Conservation (phyloP, 2,113 vertebrate genomes). For the Nycticryphes semicollaris region DNA sequence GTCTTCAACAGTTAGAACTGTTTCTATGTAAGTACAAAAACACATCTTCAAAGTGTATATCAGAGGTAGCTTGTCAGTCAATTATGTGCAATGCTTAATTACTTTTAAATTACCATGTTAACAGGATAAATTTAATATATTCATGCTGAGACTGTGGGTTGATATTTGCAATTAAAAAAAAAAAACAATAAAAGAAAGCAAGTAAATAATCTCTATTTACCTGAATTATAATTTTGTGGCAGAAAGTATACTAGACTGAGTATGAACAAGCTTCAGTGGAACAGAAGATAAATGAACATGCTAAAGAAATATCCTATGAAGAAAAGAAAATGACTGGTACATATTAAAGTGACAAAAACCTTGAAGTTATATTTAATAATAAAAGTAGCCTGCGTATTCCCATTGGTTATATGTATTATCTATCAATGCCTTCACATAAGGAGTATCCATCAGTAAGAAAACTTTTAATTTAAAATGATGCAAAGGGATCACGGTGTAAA, state of each 20-base stretch:
- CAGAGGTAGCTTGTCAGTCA: background rate
- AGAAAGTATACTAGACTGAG: background rate
- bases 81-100: background rate
- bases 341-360: background rate
- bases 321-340: background rate
- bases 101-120: background rate
- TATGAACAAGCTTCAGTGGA: background rate
- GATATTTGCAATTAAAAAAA: background rate
- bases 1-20: background rate
- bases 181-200: background rate
- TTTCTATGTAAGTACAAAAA: background rate
- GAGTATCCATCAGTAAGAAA: background rate
- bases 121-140: background rate
- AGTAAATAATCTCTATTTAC: constrained; percentile 17
- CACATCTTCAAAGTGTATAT: background rate
- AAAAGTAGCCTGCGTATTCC: background rate
- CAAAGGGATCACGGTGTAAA: background rate
- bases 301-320: background rate
- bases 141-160: background rate
- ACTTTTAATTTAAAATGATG: background rate
- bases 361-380: background rate
- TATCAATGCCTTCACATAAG: background rate
- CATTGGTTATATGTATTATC: background rate
- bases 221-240: background rate
- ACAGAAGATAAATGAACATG: background rate